These are phyloP conservation scores for Leguminivora glycinivorella DNA, from an alignment of 1,140 invertebrate genomes.

Conservation along the genomic window DNA sequence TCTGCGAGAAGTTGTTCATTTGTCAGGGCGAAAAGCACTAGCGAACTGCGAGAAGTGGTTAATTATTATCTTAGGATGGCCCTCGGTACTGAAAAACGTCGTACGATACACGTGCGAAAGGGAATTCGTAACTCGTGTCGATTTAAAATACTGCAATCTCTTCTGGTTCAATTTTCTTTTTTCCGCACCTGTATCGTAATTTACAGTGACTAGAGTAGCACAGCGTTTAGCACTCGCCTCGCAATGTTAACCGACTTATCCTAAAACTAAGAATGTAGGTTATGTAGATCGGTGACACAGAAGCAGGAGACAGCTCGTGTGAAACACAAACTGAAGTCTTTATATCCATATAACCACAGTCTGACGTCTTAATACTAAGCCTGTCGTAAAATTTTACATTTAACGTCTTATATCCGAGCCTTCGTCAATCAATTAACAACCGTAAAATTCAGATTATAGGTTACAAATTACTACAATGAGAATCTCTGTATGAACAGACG, in stretches of 20 bases:
- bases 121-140: no score
- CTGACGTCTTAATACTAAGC: conserved; percentile 62
- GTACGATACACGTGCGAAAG: no score
- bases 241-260: not conserved
- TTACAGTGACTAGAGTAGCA: no score
- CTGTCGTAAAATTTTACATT: conserved; percentile 31
- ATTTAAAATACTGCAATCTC: no score
- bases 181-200: no score
- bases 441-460: conserved; percentile 36
- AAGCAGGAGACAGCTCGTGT: conserved; percentile 44
- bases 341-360: conserved; percentile 29
- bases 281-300: conserved; percentile 33
- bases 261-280: conserved; percentile 45
- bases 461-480: conserved; percentile 35
- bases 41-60: no score
- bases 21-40: no score
- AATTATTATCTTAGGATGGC: no score
- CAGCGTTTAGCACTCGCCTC: no score
- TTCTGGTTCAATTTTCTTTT: no score
- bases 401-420: conserved; percentile 33
- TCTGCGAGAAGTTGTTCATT: no score
- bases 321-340: conserved; percentile 57
- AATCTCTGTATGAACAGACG: conserved; percentile 38
- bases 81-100: no score
- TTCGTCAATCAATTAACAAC: conserved; percentile 42